Evolutionary conservation across 2,797 vertebrate genomes (phyloP).

Genomic region (Cirrhinus molitorella): DNA sequence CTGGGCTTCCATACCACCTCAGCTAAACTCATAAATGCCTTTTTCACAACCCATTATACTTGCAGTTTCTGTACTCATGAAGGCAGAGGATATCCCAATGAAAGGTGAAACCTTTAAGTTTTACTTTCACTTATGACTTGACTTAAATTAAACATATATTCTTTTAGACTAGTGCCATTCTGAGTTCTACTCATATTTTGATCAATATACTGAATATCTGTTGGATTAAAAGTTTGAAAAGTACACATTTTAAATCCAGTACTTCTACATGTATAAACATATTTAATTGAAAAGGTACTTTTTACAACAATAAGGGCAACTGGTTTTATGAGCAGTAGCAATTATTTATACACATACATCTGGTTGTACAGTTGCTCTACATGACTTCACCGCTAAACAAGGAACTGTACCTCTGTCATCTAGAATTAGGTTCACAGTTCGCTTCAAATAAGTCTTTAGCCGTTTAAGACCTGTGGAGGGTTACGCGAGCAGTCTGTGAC

Average conservation of each 20-base stretch:
- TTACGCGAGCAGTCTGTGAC: neutral
- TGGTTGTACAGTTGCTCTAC: neutral
- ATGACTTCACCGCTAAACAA: neutral
- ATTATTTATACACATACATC: too few species aligned
- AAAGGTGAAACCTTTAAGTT: too few species aligned
- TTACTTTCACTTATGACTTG: neutral
- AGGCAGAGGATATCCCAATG: too few species aligned
- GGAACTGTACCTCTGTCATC: neutral
- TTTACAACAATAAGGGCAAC: neutral
- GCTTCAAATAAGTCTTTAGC: too few species aligned
- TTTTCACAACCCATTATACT: too few species aligned
- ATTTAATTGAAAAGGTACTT: neutral
- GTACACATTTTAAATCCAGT: neutral
- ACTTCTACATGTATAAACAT: neutral
- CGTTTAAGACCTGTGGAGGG: neutral
- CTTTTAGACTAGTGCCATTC: neutral
- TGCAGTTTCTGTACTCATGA: too few species aligned
- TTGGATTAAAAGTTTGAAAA: neutral
- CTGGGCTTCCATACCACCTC: too few species aligned
- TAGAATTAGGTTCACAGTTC: neutral
- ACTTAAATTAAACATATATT: too few species aligned
- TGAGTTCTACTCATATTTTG: too few species aligned
- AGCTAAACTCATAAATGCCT: too few species aligned
- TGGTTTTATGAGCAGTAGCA: neutral
- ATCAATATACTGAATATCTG: too few species aligned